Evolutionary conservation across 2,888 invertebrate species (phyloP).

Genomic region (Toxonevra muliebris): DNA sequence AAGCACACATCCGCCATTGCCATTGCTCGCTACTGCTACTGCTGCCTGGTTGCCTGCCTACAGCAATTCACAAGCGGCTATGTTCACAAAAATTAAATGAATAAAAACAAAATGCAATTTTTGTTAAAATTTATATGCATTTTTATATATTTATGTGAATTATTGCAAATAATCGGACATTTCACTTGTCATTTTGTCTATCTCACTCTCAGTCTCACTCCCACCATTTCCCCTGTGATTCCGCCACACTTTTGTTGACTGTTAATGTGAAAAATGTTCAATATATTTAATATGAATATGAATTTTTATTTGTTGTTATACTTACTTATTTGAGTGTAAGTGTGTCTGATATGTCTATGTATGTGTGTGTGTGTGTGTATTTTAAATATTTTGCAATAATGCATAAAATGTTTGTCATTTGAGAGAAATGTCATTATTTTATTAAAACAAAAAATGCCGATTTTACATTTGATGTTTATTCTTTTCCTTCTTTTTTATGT

Average conservation of each 20-base stretch:
- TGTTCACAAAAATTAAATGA: slow-evolving; percentile 34
- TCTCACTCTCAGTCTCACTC: slow-evolving; percentile 18
- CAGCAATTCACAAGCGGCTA: slow-evolving; percentile 9
- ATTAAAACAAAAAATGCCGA: background rate
- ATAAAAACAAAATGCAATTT: slow-evolving; percentile 30
- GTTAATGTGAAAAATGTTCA: slow-evolving; percentile 14
- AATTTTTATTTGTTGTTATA: too few relatives aligned
- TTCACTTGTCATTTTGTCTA: slow-evolving; percentile 62
- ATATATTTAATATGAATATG: background rate
- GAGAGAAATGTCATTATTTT: background rate
- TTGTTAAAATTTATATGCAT: slow-evolving; percentile 20
- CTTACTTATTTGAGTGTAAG: too few relatives aligned
- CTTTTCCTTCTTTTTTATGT: too few relatives aligned
- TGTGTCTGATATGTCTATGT: background rate
- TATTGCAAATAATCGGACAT: slow-evolving; percentile 63
- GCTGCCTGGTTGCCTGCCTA: too few relatives aligned
- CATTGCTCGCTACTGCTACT: slow-evolving; percentile 22
- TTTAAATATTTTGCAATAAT: slow-evolving; percentile 21
- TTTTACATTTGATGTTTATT: background rate
- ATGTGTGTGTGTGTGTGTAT: background rate
- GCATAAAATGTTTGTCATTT: slow-evolving; percentile 12
- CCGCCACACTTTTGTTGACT: slow-evolving; percentile 11
- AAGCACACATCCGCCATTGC: slow-evolving; percentile 55
- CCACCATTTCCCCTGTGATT: slow-evolving; percentile 7
- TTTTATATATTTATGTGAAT: slow-evolving; percentile 43